A percentile compares a stretch with the other conserved stretches of the same genome.
phyloP scores from a whole-genome alignment of 2,888 invertebrate species.

The Kryphioiulus occultus region DNA sequence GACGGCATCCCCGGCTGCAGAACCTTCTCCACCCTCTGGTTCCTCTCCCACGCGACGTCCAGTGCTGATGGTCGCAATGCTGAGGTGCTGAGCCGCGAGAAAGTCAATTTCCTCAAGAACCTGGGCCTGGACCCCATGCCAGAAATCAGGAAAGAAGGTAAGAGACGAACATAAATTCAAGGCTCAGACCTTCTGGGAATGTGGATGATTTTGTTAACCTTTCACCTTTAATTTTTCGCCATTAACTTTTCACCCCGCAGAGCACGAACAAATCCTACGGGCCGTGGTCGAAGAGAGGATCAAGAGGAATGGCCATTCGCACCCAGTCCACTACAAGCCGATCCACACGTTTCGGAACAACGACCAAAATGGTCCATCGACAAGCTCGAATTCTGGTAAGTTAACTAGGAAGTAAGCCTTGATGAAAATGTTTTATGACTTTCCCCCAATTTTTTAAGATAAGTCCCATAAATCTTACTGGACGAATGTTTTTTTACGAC shows the following conservation, averaged over 20 bases:
- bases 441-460: too few species aligned
- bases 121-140: conserved; percentile 57
- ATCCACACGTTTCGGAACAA: background rate
- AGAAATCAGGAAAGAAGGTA: conserved; percentile 57
- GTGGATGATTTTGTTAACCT: too few species aligned
- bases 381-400: background rate
- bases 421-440: too few species aligned
- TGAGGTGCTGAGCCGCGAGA: conserved; percentile 53
- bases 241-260: too few species aligned
- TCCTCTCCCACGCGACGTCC: background rate
- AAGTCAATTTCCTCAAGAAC: conserved; percentile 58
- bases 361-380: background rate
- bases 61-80: background rate
- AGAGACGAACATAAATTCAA: too few species aligned
- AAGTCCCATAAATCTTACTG: too few species aligned
- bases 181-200: too few species aligned
- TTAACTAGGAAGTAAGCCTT: too few species aligned
- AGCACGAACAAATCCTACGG: conserved; percentile 56
- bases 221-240: too few species aligned
- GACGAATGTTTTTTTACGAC: too few species aligned
- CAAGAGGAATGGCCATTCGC: conserved; percentile 53
- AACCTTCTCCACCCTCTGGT: background rate
- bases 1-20: conserved; percentile 47
- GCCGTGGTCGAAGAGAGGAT: conserved; percentile 56
- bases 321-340: background rate